Conservation (phyloP, 2,888 invertebrate genomes). For the Ectemnius continuus region DNA sequence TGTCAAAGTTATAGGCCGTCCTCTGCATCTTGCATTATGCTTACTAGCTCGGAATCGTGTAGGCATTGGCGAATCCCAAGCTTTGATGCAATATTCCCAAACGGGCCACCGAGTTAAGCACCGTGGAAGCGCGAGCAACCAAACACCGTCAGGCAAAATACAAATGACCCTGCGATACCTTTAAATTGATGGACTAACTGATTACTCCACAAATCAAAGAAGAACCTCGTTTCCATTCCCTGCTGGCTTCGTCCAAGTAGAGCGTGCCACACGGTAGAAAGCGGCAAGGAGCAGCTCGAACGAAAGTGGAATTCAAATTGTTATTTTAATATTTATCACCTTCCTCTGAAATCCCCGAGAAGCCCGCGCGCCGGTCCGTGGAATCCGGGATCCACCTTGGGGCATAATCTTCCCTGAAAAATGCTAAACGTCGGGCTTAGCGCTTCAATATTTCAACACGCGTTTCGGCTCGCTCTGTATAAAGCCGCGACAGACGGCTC, state of each 20-base stretch:
- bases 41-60: not conserved
- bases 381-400: slow-evolving; percentile 39
- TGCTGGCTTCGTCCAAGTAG: slow-evolving; percentile 9
- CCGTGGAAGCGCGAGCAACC: no score
- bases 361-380: slow-evolving; percentile 29
- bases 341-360: slow-evolving; percentile 57
- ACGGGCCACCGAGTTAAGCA: no score
- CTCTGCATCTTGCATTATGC: not conserved
- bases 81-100: no score
- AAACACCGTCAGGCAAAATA: not conserved
- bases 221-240: not conserved
- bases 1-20: not conserved
- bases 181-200: not conserved
- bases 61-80: not conserved
- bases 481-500: slow-evolving; percentile 22
- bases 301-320: slow-evolving; percentile 71
- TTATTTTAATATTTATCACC: slow-evolving; percentile 72
- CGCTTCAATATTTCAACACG: slow-evolving; percentile 53
- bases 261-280: slow-evolving; percentile 27
- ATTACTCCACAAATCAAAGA: not conserved
- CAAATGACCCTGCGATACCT: not conserved
- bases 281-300: slow-evolving; percentile 48
- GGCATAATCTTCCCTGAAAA: slow-evolving; percentile 53
- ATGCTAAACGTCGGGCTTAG: slow-evolving; percentile 57
- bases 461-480: slow-evolving; percentile 28